These are phyloP conservation scores for Stomatorhinus walkeri DNA, from an alignment of 2,797 vertebrate species.

Conservation along the genomic window DNA sequence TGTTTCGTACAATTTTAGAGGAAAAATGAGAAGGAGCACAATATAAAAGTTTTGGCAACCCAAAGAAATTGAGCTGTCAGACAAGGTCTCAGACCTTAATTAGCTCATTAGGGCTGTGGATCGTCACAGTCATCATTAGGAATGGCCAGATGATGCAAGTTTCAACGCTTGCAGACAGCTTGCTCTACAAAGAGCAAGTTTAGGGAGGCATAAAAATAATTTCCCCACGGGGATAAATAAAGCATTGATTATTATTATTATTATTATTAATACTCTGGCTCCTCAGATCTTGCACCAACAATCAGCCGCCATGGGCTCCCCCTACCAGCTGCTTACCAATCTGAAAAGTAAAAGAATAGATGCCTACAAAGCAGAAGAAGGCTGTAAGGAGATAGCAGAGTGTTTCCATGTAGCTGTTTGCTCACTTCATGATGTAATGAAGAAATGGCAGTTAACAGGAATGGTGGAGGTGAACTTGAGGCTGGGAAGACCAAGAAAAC, in stretches of 20 bases:
- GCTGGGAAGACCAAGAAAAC: neutral
- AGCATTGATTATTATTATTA: too few relatives aligned
- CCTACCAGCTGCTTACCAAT: neutral
- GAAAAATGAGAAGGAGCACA: neutral
- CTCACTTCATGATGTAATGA: neutral
- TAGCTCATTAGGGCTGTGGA: neutral
- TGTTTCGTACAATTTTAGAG: neutral
- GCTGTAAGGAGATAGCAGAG: neutral
- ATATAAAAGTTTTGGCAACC: neutral
- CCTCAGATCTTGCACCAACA: neutral
- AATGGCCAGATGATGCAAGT: neutral
- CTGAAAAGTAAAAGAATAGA: neutral
- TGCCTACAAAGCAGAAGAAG: neutral
- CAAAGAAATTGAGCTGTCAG: neutral
- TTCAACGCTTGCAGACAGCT: neutral
- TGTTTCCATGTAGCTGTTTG: neutral
- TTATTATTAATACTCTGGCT: neutral
- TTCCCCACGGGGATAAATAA: too few relatives aligned
- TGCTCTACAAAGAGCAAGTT: too few relatives aligned
- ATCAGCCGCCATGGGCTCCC: neutral
- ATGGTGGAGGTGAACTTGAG: neutral
- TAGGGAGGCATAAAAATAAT: too few relatives aligned
- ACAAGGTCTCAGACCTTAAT: neutral
- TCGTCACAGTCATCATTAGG: neutral
- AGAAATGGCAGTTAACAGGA: neutral